Conservation (phyloP, 2,797 vertebrate genomes). For the Enteromius trimaculatus region DNA sequence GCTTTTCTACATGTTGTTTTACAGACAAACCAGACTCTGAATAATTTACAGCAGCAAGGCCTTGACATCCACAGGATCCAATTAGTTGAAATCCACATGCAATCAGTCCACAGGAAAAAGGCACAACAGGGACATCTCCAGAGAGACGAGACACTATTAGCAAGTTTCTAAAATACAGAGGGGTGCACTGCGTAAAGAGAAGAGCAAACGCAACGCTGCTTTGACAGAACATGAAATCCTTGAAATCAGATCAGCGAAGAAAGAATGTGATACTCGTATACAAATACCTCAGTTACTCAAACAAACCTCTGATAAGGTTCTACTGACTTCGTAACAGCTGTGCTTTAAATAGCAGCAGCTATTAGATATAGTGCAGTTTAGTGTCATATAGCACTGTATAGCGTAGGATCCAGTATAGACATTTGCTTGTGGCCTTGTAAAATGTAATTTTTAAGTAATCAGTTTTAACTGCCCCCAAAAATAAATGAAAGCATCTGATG, state of each 20-base stretch:
- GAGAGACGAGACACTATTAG: constrained; percentile 47
- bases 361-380: constrained; percentile 3
- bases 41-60: constrained; percentile 57
- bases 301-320: constrained; percentile 34
- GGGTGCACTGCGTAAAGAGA: constrained; percentile 8
- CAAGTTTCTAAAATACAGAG: constrained; percentile 37
- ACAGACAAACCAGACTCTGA: constrained; percentile 53
- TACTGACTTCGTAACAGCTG: constrained; percentile 2
- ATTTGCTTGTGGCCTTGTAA: neutral
- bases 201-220: neutral
- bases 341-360: constrained; percentile 28
- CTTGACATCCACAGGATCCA: constrained; percentile 58
- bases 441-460: neutral
- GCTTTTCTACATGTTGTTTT: constrained; percentile 35
- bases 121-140: constrained; percentile 50
- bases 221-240: neutral
- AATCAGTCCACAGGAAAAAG: constrained; percentile 52
- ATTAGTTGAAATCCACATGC: constrained; percentile 56
- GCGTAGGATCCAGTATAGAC: neutral
- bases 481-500: neutral
- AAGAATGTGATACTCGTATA: constrained; percentile 14
- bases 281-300: constrained; percentile 11
- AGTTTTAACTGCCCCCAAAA: neutral
- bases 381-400: neutral
- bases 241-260: constrained; percentile 18